Conservation (phyloP, 2,888 invertebrate genomes). For the Cheilosia variabilis region DNA sequence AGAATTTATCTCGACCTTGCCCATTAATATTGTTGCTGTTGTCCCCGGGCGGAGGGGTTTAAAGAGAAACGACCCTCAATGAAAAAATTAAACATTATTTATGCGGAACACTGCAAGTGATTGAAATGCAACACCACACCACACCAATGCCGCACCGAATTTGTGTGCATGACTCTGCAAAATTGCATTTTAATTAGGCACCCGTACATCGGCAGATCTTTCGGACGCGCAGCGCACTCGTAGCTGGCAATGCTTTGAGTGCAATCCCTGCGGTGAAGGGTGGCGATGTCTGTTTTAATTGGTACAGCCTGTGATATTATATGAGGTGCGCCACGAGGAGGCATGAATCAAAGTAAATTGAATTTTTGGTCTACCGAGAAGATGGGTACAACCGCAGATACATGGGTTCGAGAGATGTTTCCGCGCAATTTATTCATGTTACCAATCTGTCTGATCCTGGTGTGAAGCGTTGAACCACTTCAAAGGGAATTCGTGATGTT, state of each 20-base stretch:
- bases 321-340: background rate
- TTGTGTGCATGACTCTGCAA: constrained; percentile 28
- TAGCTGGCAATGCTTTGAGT: background rate
- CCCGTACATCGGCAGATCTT: background rate
- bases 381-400: background rate
- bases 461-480: constrained; percentile 23
- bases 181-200: constrained; percentile 50
- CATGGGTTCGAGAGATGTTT: background rate
- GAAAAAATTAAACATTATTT: constrained; percentile 15
- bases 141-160: constrained; percentile 10
- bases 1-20: constrained; percentile 36
- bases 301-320: constrained; percentile 7
- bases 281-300: constrained; percentile 27
- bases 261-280: constrained; percentile 4
- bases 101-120: constrained; percentile 19
- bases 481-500: constrained; percentile 19
- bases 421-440: constrained; percentile 17
- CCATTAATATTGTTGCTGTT: constrained; percentile 23
- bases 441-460: constrained; percentile 1
- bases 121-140: constrained; percentile 31
- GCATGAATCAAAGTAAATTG: constrained; percentile 4
- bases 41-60: background rate
- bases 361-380: constrained; percentile 4
- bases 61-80: background rate
- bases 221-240: background rate